phyloP scores from a whole-genome alignment of 2,888 invertebrate genomes.

The Tromatobia lineatoria region DNA sequence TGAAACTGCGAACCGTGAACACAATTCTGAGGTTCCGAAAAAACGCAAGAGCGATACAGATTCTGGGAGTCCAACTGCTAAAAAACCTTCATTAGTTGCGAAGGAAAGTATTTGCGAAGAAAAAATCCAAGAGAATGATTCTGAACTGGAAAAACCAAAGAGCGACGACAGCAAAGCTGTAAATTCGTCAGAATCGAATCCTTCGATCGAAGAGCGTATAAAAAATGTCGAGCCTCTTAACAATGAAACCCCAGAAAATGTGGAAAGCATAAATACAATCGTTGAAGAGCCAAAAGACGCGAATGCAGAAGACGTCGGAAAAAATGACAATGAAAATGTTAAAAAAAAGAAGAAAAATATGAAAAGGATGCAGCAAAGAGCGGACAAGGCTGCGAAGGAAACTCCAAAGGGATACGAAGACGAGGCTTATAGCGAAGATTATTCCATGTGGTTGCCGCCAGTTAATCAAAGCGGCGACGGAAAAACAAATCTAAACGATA shows the following conservation, averaged over 20 bases:
- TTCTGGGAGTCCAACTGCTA: background rate
- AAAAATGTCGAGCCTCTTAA: slow-evolving; percentile 25
- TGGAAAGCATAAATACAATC: slow-evolving; percentile 1
- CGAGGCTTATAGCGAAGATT: slow-evolving; percentile 86
- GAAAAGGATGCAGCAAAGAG: slow-evolving; percentile 70
- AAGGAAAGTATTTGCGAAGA: slow-evolving; percentile 34
- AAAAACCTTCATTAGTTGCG: slow-evolving; percentile 34
- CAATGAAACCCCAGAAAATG: slow-evolving; percentile 18
- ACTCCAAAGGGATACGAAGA: slow-evolving; percentile 83
- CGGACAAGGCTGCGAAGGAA: slow-evolving; percentile 81
- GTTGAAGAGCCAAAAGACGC: slow-evolving; percentile 15
- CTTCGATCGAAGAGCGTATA: slow-evolving; percentile 7
- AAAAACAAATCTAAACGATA: slow-evolving; percentile 91
- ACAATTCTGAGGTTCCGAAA: slow-evolving; percentile 8
- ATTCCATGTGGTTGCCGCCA: slow-evolving; percentile 93
- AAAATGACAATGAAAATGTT: slow-evolving; percentile 53
- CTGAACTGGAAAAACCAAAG: slow-evolving; percentile 9
- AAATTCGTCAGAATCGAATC: slow-evolving; percentile 16
- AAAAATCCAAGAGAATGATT: slow-evolving; percentile 24
- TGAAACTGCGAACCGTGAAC: slow-evolving; percentile 41
- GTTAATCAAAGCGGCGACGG: slow-evolving; percentile 92
- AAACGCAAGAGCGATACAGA: slow-evolving; percentile 23
- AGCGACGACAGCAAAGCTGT: slow-evolving; percentile 25
- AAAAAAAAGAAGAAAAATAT: slow-evolving; percentile 71
- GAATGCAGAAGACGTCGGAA: slow-evolving; percentile 29